Conservation (phyloP, 1,140 invertebrate species). For the Meloidogyne floridensis region DNA sequence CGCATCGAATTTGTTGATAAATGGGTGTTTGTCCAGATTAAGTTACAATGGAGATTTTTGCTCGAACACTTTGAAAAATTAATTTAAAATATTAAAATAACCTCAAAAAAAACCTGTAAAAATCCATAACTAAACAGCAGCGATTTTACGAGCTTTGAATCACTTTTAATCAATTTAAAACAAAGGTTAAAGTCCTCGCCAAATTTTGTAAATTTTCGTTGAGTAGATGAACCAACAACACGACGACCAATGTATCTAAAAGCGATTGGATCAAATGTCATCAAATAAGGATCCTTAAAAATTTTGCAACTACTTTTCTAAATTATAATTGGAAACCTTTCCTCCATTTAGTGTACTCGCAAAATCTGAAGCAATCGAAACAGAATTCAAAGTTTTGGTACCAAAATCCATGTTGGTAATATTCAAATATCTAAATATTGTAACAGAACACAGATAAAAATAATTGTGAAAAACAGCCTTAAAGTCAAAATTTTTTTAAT, state of each 20-base stretch:
- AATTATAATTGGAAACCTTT: not conserved
- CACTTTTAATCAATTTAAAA: conserved; percentile 52
- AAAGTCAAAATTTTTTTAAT: no score
- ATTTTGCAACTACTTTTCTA: not conserved
- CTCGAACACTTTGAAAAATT: conserved; percentile 41
- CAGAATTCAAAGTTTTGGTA: no score
- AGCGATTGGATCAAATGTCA: conserved; percentile 23
- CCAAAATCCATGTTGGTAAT: no score
- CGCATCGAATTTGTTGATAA: conserved; percentile 34
- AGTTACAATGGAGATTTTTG: conserved; percentile 49
- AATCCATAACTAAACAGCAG: conserved; percentile 54
- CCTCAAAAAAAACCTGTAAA: conserved; percentile 36
- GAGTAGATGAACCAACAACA: not conserved
- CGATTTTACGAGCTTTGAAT: conserved; percentile 49
- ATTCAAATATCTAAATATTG: no score
- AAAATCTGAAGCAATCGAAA: not conserved
- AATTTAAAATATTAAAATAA: not conserved
- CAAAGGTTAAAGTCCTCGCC: conserved; percentile 50
- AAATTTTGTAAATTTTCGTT: conserved; percentile 37
- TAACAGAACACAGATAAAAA: no score
- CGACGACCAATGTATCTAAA: conserved; percentile 12
- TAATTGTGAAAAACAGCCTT: no score
- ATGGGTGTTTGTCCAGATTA: conserved; percentile 54
- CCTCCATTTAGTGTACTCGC: not conserved
- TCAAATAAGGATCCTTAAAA: not conserved